Base-by-base conservation (phyloP, 2,797 vertebrate species). In the Oryzias sinensis region DNA sequence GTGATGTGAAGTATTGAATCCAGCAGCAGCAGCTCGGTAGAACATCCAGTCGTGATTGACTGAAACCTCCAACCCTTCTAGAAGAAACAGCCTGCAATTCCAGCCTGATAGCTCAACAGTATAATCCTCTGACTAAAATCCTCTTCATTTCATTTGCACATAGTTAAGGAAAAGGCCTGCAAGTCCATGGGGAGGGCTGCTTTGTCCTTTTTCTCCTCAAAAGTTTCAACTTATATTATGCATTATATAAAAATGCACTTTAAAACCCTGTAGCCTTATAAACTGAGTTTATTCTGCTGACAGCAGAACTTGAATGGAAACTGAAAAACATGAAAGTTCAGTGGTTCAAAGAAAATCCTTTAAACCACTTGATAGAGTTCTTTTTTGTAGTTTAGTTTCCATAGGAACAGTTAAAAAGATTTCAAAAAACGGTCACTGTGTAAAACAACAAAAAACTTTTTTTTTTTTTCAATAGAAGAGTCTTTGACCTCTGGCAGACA, bases 391-490 rank as follows among this genome's bases (percentile, higher is more conserved):
- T 78, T 82, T 77, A 82, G 75, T 85, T 87, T 87, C 84, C 88
- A 87, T 85, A 84, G 86, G 77, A 89, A 87, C 80, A 78, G 80
- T 86, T 89, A 85, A 86, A 87, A 86, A 87, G 68, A 77, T 70
- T 81, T 85, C 37, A 40, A 54, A 74, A 87, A 86, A 86, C 77
- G 72, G 75, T 76, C 56, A 75, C 77, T 5, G 33, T 86, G 81
- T 87, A 84, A 86, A 88, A 84, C 70, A 67, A 68, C 79, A 75
- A 67, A 46, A 43, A 70, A 58, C 73, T 78, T 73, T 3, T 11
- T 11, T 37, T 82, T 76, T 79, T 76, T 78, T 70, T 76, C 65
- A 44, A 61, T 71, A 64, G 50, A 62, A 65, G 62, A 83, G 76
- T 84, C 77, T 57, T 64, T 68, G 70, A 41, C 51, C 59, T 83